Evolutionary conservation across 1,140 invertebrate genomes (phyloP).

Genomic region (Bombus superbus): DNA sequence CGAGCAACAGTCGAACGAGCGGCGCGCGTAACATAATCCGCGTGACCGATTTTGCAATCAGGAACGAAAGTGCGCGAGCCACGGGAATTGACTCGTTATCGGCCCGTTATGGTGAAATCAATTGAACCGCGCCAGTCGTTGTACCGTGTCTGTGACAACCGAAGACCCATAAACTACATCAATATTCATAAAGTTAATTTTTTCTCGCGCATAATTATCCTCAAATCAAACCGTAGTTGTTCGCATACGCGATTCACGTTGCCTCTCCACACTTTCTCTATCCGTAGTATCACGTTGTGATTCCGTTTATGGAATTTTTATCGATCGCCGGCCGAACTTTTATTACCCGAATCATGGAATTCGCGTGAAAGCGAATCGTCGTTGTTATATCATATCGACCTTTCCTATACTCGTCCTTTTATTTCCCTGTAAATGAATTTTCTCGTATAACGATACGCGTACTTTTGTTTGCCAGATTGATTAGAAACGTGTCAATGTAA

Average conservation of each 20-base stretch:
- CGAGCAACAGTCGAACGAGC: background rate
- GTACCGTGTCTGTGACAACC: background rate
- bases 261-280: background rate
- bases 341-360: background rate
- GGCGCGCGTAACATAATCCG: constrained; percentile 31
- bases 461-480: background rate
- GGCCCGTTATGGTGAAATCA: constrained; percentile 19
- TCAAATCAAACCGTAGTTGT: background rate
- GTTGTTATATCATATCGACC: background rate
- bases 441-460: background rate
- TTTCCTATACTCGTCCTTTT: background rate
- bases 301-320: constrained; percentile 18
- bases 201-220: background rate
- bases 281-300: too few species aligned
- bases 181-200: background rate
- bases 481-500: background rate
- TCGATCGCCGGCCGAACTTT: background rate
- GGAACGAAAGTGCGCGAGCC: constrained; percentile 30
- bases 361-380: background rate
- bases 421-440: background rate
- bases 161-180: background rate
- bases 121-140: constrained; percentile 10
- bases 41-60: constrained; percentile 41
- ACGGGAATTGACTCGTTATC: constrained; percentile 26
- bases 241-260: background rate